Evolutionary conservation across 2,797 vertebrate genomes (phyloP), one percentile per base, ranked within the genome.

Genomic region (Muscicapa striata): DNA sequence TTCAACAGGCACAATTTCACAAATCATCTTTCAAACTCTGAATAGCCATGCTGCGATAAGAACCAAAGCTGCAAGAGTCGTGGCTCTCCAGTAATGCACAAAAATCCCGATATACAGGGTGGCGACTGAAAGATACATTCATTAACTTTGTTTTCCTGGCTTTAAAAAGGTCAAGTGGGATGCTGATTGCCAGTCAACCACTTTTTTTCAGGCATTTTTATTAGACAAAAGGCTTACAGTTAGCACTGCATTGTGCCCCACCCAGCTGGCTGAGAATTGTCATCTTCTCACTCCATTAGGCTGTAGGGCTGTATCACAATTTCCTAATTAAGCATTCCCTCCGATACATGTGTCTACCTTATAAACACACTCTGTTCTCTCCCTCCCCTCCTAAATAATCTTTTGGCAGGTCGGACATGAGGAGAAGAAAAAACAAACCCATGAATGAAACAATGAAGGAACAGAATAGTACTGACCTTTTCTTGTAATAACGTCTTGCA

Each of bases 221-320:
- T 75, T 77, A 97, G 93, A 97, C 89, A 95, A 97, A 97, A 96
- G 95, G 87, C 93, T 90, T 92, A 81, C 91, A 68, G 94, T 96
- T 75, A 91, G 89, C 94, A 81, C 79, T 89, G 94, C 96, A 97
- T 72, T 80, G 91, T 80, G 97, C 88, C 95, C 97, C 95, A 96
- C 96, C 96, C 95, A 83, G 73, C 69, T 75, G 87, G 45, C 91
- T 92, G 86, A 91, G 88, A 93, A 94, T 51, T 94, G 82, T 86
- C 70, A 61, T 76, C 40, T 73, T 74, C 90, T 90, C 75, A 76
- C 76, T 89, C 90, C 75, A 69, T 89, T 91, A 90, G 69, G 48
- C 89, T 85, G 29, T 67, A 80, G 77, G 84, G 86, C 69, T 95
- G 19, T 68, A 90, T 74, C 73, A 82, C 86, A 58, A 46, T 86